Evolutionary conservation across 2,113 vertebrate species (phyloP), one percentile per base, ranked within the genome.

Genomic region (Tragelaphus strepsiceros): DNA sequence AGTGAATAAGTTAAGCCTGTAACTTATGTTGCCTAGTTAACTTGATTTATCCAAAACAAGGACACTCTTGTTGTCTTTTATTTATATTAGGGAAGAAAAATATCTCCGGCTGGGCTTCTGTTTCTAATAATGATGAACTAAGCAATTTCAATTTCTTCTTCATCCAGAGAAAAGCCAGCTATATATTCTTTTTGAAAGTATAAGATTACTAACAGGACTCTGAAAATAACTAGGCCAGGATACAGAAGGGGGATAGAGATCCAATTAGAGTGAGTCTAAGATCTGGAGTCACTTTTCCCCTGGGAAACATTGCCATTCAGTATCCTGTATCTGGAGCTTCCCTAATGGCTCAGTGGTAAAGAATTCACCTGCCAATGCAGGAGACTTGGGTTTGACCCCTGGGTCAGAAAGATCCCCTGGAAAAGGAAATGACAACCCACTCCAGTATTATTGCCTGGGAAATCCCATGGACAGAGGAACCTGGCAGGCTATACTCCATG

Each of bases 31-130:
- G 94, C 96, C 97, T 98, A 77, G 87, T 98, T 98, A 98, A 98
- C 97, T 94, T 97, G 96, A 97, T 97, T 94, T 98, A 97, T 96
- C 97, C 98, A 95, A 97, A 98, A 85, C 97, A 98, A 98, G 22
- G 84, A 97, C 88, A 96, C 90, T 97, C 90, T 97, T 97, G 91
- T 51, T 35, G n/a, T 97, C 96, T 94, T 98, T 98, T 94, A 97
- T 98, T 98, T 98, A 97, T 94, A 98, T 98, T 98, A 98, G 84
- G 87, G 90, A 98, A 97, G 64, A 97, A 98, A 98, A 97, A 96
- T 97, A 98, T 97, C 93, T 96, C 96, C 62, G 95, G 92, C 16
- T 96, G 94, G 30, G 35, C 49, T 97, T 95, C 82, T 92, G 51
- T 74, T 61, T 39, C 54, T 51, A 62, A 59, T 82, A 61, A 96